A percentile compares a stretch with the other conserved stretches of the same genome.
Conservation (phyloP, 2,113 vertebrate species). For the Plecotus auritus region DNA sequence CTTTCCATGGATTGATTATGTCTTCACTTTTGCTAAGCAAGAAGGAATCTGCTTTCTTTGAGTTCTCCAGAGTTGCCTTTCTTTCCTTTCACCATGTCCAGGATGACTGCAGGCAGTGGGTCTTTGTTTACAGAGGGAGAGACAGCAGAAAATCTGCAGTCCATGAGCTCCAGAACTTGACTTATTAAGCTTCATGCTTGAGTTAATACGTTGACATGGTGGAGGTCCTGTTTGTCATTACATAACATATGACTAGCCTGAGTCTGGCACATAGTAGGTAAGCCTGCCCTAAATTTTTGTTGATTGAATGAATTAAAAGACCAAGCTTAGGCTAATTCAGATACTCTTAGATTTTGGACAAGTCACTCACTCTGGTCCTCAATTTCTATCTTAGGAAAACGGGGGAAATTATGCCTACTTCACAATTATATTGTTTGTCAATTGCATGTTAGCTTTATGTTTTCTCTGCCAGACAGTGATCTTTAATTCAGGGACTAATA, state of each 20-base stretch:
- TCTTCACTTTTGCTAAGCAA: not conserved
- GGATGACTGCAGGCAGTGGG: not conserved
- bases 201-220: accelerated
- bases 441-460: not conserved
- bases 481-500: not conserved
- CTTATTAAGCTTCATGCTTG: not conserved
- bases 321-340: not conserved
- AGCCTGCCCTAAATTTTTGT: not conserved
- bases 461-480: not conserved
- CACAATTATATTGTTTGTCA: not conserved
- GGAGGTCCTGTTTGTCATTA: not conserved
- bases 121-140: not conserved
- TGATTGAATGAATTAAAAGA: not conserved
- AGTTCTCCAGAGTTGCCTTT: not conserved
- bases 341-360: not conserved
- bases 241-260: not conserved
- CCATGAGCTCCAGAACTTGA: not conserved
- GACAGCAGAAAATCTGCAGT: not conserved
- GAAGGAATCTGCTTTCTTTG: not conserved
- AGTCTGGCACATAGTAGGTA: no score
- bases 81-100: not conserved
- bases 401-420: not conserved
- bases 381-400: not conserved
- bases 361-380: not conserved
- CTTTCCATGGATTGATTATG: not conserved